Evolutionary conservation across 92 coral and sea anemone species (phyloP), one percentile per base, ranked within the genome.

Genomic region (Porites cylindrica): DNA sequence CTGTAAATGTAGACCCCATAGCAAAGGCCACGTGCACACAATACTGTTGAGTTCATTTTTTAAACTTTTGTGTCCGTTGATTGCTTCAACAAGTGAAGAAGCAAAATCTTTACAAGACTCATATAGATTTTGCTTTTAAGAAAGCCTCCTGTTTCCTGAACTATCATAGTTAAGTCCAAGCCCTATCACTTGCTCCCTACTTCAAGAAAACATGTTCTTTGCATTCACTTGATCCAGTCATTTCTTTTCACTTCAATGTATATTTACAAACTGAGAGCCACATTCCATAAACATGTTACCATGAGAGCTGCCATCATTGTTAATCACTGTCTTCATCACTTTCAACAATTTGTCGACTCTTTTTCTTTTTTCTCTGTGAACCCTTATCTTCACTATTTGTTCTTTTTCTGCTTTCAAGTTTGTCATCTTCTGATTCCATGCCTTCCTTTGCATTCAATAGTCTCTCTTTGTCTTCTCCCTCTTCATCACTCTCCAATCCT

Each of bases 251-350:
- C 8, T 38, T 38, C 47, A 38, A 38, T 38, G 6, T 38, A 38
- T 38, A 29, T 10, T 53, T 11, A 32, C 20, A 24, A 21, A 19
- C 32, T 70, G 29, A 1, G 17, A 18, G 13, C 47, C n/a, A 29
- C 18, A 5, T 19, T 24, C 18, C 52, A 26, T 8, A 10, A 17
- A 51, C 4, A 10, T 13, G 20, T 20, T 24, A 58, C 69, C 11
- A 8, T 80, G 9, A 18, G 51, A 51, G 10, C 50, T 24, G 32
- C 47, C 9, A 12, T 54, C 1, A 61, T 18, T 2, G 19, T 89
- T 84, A 95, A 79, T 97, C 99, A 88, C 99, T 97, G 54, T 97
- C 99, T 59, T 97, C 98, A 81, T 96, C 98, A 78, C 98, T 97
- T 76, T 97, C 99, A 53, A 91, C 96, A 81, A 97, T 95, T 77